Evolutionary conservation across 2,888 invertebrate species (phyloP).

Genomic region (Pyrochroa serraticornis): DNA sequence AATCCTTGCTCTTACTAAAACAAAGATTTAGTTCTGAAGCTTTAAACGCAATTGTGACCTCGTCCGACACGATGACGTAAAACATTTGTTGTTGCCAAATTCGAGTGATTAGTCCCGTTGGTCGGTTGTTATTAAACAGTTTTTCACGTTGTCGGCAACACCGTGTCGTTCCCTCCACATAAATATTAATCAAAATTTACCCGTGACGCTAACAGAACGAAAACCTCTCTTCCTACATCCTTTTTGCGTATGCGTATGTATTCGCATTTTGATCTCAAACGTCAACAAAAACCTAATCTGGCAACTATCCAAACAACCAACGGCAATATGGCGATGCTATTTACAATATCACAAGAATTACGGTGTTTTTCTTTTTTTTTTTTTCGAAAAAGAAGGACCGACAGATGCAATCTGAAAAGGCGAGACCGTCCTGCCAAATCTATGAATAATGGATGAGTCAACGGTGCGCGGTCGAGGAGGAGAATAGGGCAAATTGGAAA

Average conservation of each 20-base stretch:
- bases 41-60: no score
- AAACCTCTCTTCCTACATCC: no score
- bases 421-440: slow-evolving; percentile 12
- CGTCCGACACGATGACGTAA: no score
- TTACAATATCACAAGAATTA: slow-evolving; percentile 19
- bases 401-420: slow-evolving; percentile 19
- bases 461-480: slow-evolving; percentile 1
- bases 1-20: no score
- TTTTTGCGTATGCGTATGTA: background rate
- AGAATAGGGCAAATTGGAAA: slow-evolving; percentile 28
- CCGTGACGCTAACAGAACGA: slow-evolving; percentile 2
- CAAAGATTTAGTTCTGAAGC: no score
- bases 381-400: slow-evolving; percentile 17
- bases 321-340: slow-evolving; percentile 20
- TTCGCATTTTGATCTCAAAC: slow-evolving; percentile 12
- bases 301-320: slow-evolving; percentile 21
- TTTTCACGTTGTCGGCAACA: background rate
- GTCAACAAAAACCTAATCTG: slow-evolving; percentile 22
- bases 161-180: slow-evolving; percentile 2
- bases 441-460: slow-evolving; percentile 25
- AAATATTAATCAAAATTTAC: slow-evolving; percentile 21
- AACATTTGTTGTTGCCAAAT: no score
- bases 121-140: no score
- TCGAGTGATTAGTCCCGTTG: no score
- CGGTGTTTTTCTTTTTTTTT: background rate